These are phyloP conservation scores for Schizaphis graminum DNA, from an alignment of 2,888 invertebrate species.

Conservation along the genomic window DNA sequence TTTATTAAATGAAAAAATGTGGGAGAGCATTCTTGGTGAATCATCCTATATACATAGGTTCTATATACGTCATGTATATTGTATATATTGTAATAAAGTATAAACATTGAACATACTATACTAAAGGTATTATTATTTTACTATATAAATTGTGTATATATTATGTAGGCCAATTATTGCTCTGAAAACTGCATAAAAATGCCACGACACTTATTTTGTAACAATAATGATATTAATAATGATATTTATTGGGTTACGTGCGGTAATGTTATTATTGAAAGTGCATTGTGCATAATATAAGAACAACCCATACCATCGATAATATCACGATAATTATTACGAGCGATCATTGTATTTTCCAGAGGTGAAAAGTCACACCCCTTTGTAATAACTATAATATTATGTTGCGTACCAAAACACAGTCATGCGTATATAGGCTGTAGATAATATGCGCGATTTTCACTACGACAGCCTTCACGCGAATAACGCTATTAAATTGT, in stretches of 20 bases:
- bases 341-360: neutral
- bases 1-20: no score
- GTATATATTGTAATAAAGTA: neutral
- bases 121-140: neutral
- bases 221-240: neutral
- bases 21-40: no score
- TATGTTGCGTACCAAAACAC: neutral
- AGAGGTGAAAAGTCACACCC: neutral
- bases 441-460: neutral
- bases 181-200: neutral
- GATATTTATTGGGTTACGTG: neutral
- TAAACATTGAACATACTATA: neutral
- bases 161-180: neutral
- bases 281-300: neutral
- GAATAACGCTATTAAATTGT: neutral
- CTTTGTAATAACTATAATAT: neutral
- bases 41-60: neutral
- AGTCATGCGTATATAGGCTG: neutral
- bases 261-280: neutral
- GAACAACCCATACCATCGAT: neutral
- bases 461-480: neutral
- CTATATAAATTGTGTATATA: neutral
- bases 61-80: neutral
- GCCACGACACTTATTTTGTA: neutral
- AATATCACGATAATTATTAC: neutral